These are phyloP conservation scores for Doryteuthis pealeii DNA, from an alignment of 1,140 invertebrate species.

Conservation along the genomic window DNA sequence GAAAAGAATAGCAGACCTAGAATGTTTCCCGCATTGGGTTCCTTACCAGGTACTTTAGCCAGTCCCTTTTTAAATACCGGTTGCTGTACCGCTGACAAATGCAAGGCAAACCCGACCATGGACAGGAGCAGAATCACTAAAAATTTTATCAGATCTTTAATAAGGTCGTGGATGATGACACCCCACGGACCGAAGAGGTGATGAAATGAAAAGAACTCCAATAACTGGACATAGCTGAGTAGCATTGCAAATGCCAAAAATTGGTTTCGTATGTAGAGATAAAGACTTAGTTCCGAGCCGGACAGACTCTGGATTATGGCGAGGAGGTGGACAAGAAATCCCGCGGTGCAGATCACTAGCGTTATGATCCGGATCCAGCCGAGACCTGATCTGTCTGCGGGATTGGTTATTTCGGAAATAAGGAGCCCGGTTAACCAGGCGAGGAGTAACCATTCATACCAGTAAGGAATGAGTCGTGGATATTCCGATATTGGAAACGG, in stretches of 20 bases:
- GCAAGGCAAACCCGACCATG: conserved; percentile 97
- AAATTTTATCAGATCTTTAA: conserved; percentile 84
- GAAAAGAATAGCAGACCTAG: conserved; percentile 85
- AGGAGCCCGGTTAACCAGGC: conserved; percentile 94
- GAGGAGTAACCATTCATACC: conserved; percentile 95
- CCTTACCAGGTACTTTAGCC: background rate
- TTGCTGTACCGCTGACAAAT: conserved; percentile 93
- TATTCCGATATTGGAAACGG: conserved; percentile 66
- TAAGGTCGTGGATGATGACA: conserved; percentile 69
- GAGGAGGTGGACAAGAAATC: conserved; percentile 85
- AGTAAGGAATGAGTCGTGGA: conserved; percentile 66
- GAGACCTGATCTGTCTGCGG: conserved; percentile 61
- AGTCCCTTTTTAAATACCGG: conserved; percentile 66
- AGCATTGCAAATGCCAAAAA: conserved; percentile 92
- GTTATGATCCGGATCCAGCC: conserved; percentile 72
- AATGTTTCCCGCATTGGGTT: conserved; percentile 20
- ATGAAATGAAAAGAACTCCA: conserved; percentile 91
- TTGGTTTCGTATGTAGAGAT: conserved; percentile 93
- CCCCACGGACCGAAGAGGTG: conserved; percentile 98
- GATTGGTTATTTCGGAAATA: conserved; percentile 94
- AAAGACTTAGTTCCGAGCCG: conserved; percentile 60
- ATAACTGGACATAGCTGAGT: conserved; percentile 92
- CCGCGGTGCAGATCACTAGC: conserved; percentile 87
- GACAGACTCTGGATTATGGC: conserved; percentile 70
- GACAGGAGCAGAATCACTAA: conserved; percentile 96